Evolutionary conservation across 2,888 invertebrate species (phyloP), one percentile per base, ranked within the genome.

Genomic region (Craniophora ligustri): DNA sequence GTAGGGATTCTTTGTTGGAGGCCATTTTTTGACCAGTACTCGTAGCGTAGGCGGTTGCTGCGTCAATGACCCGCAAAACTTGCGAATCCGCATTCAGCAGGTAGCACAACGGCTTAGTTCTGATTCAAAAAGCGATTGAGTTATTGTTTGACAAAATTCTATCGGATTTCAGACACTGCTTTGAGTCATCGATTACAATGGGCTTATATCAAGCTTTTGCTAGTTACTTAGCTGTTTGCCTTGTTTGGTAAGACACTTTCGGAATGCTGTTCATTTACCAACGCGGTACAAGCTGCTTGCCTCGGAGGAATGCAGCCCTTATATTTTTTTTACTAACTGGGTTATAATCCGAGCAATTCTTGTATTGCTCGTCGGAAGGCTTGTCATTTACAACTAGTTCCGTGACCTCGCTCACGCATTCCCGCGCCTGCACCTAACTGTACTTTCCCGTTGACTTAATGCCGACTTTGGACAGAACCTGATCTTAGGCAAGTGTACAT

Each of bases 401-500:
- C 87, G 92, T 93, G 93, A 93, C 93, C 93, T 93, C 93, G 93
- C 93, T 91, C 90, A 93, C 92, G 91, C 93, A 92, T 93, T 92
- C 93, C 92, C 91, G 89, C 91, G 93, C 91, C 85, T 92, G 93
- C 91, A 91, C 85, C 92, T 93, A 93, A 93, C 93, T 91, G 93
- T 93, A 92, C 92, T 91, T 93, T 93, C 91, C 91, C 90, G 93
- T 92, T 92, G 92, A 91, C 86, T 92, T 92, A 89, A 92, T 91
- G 82, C 88, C 78, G 87, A 91, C 90, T 92, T 93, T 93, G 89
- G 92, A 88, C 86, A 88, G 81, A 92, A 92, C 93, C 88, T 92
- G 92, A 91, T 92, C 90, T 89, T 87, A 88, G 88, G 85, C 87
- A 89, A 90, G 90, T 91, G 87, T 87, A 88, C 82, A 87, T 88